A percentile compares a stretch with the other conserved stretches of the same genome.
These are phyloP conservation scores for Dugesia japonica DNA, from an alignment of 2,888 invertebrate genomes.

Conservation along the genomic window DNA sequence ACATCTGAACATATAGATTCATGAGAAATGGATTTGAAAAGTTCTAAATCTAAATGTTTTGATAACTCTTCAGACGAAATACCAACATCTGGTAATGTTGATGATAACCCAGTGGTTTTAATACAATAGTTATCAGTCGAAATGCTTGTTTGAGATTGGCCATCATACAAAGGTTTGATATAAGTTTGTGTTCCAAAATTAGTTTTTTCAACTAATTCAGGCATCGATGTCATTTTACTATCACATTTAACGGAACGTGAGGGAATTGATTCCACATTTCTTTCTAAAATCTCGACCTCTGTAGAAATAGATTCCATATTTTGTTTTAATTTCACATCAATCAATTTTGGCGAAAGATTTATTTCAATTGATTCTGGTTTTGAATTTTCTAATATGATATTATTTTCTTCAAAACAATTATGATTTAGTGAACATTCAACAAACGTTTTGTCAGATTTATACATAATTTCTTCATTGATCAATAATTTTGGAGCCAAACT, in stretches of 20 bases:
- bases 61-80: background rate
- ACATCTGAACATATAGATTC: background rate
- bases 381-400: background rate
- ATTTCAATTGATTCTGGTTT: background rate
- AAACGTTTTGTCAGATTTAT: background rate
- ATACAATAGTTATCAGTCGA: background rate
- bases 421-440: background rate
- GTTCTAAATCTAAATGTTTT: background rate
- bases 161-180: background rate
- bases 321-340: background rate
- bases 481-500: background rate
- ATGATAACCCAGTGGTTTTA: background rate
- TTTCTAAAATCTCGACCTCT: background rate
- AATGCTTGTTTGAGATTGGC: background rate
- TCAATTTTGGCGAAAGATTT: background rate
- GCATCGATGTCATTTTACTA: background rate
- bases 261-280: background rate
- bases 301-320: background rate
- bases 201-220: background rate
- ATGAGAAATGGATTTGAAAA: background rate
- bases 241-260: background rate
- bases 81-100: background rate
- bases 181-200: conserved; percentile 12
- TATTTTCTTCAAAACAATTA: background rate
- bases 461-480: background rate